Evolutionary conservation across 2,888 invertebrate species (phyloP).

Genomic region (Steinernema scapterisci): DNA sequence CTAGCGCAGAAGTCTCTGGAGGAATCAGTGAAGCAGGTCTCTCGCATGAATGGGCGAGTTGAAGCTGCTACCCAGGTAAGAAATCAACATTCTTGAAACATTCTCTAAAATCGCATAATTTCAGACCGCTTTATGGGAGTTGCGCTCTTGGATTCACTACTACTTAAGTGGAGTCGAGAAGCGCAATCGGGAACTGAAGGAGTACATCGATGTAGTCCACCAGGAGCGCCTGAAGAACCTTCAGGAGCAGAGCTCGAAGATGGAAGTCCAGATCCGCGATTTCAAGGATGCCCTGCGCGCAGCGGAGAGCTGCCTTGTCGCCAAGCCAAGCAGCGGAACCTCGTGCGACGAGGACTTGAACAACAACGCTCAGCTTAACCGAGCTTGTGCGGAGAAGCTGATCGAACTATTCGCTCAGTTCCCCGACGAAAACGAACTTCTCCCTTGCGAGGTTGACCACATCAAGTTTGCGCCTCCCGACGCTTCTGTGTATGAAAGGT

Average conservation of each 20-base stretch:
- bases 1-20: background rate
- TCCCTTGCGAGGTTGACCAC: constrained; percentile 1
- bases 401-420: constrained; percentile 9
- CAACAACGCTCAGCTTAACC: background rate
- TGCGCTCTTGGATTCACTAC: constrained; percentile 14
- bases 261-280: background rate
- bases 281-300: background rate
- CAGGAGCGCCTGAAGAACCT: background rate
- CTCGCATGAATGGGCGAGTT: constrained; percentile 21
- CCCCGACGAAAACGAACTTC: constrained; percentile 9
- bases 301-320: background rate
- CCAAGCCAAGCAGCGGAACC: background rate
- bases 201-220: constrained; percentile 16
- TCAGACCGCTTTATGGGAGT: constrained; percentile 16
- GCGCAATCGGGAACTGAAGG: constrained; percentile 19
- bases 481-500: constrained; percentile 10
- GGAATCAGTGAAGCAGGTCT: background rate
- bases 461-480: constrained; percentile 14
- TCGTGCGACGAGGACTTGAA: background rate
- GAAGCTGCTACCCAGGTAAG: constrained; percentile 19
- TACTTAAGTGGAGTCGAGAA: constrained; percentile 14
- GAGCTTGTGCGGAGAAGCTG: background rate
- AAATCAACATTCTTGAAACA: background rate
- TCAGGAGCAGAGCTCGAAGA: constrained; percentile 9
- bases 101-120: background rate